These are phyloP conservation scores for Pyrgilauda ruficollis DNA, from an alignment of 2,113 vertebrate genomes.

Conservation along the genomic window DNA sequence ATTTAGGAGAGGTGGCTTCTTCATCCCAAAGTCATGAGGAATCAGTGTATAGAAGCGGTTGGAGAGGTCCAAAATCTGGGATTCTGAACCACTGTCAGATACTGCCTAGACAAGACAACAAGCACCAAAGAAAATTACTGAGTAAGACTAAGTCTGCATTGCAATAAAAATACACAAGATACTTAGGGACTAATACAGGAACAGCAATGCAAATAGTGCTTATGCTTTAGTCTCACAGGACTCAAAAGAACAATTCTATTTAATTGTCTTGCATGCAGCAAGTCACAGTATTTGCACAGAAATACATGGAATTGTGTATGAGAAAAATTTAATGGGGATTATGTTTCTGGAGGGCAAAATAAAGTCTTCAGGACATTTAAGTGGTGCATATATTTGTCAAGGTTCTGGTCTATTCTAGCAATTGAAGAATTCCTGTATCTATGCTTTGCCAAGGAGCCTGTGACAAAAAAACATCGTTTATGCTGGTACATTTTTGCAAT, in stretches of 20 bases:
- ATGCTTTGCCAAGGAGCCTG: not conserved
- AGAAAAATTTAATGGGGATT: not conserved
- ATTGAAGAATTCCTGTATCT: not conserved
- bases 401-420: not conserved
- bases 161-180: not conserved
- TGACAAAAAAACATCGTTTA: not conserved
- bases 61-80: slow-evolving; percentile 92
- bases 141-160: not conserved
- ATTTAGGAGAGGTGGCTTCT: slow-evolving; percentile 92
- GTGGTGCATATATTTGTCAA: not conserved
- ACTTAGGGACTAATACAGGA: not conserved
- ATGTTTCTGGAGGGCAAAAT: not conserved
- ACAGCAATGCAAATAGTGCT: not conserved
- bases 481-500: not conserved
- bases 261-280: not conserved
- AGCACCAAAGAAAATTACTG: not conserved
- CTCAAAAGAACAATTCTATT: not conserved
- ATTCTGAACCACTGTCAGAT: slow-evolving; percentile 79
- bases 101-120: slow-evolving; percentile 77
- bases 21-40: slow-evolving; percentile 98
- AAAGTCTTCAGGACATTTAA: not conserved
- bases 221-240: not conserved
- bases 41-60: slow-evolving; percentile 98
- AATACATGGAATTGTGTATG: not conserved
- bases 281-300: not conserved